Percentiles rank a stretch among this genome's conserved stretches.
These are phyloP conservation scores for Albula goreensis DNA, from an alignment of 2,113 vertebrate genomes.

Conservation along the genomic window DNA sequence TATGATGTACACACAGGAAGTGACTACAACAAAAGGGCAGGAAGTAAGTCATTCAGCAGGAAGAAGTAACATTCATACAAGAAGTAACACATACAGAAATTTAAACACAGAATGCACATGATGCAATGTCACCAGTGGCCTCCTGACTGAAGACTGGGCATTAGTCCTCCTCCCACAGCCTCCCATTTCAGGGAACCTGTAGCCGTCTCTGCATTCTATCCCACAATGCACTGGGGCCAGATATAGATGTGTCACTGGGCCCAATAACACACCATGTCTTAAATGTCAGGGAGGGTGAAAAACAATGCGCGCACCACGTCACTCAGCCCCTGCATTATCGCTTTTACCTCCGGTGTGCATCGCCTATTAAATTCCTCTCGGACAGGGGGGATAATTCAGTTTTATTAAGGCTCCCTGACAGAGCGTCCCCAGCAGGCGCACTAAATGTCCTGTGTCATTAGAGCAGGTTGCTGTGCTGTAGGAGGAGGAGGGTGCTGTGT, in stretches of 20 bases:
- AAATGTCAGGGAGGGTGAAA: no score
- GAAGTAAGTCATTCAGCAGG: no score
- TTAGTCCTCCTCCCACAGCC: neutral
- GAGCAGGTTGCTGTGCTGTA: neutral
- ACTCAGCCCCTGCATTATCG: neutral
- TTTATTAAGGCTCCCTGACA: slow-evolving; percentile 11
- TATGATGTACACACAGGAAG: no score
- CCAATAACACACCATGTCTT: neutral
- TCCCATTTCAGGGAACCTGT: neutral
- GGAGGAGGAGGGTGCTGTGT: neutral
- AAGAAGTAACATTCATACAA: no score
- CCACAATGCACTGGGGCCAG: neutral
- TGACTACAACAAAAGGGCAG: no score
- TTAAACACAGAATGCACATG: no score
- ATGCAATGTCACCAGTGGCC: neutral
- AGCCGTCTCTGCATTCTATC: neutral
- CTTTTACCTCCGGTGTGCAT: neutral
- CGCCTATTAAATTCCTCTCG: neutral
- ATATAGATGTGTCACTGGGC: neutral
- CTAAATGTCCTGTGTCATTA: slow-evolving; percentile 21
- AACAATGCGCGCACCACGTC: neutral
- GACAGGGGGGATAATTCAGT: slow-evolving; percentile 14
- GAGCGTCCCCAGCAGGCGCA: neutral
- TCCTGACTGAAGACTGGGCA: neutral
- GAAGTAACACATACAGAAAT: no score